Evolutionary conservation across 2,113 vertebrate species (phyloP), one percentile per base, ranked within the genome.

Genomic region (Pseudorhombus dupliciocellatus): DNA sequence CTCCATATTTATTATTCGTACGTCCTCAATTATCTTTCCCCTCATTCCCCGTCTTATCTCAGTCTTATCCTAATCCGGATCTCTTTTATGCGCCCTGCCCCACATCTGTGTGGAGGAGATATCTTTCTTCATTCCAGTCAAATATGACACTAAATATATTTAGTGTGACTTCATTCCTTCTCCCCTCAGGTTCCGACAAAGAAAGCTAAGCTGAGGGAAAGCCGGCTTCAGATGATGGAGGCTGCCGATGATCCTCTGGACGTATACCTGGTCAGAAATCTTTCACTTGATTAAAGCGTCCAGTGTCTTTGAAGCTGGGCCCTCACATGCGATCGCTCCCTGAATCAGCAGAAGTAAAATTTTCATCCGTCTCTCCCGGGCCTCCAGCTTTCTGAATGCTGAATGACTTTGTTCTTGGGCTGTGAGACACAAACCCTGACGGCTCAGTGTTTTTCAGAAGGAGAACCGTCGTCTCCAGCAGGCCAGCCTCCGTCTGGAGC

Each of bases 401-500:
- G 26, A n/a, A n/a, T n/a, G n/a, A n/a, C n/a, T n/a, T n/a, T n/a
- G n/a, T n/a, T n/a, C n/a, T n/a, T n/a, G n/a, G n/a, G n/a, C n/a
- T 62, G 53, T 22, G 34, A 37, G 26, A n/a, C 26, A 0, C 18
- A 25, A 34, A 58, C 28, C 5, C 18, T 66, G 63, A 79, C 15
- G 4, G 31, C 21, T 64, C 77, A 54, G 84, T 66, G 88, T 75
- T 84, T 81, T 75, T 7, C 90, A 99, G 97, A 94, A 88, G 88
- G 97, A 98, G 65, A 99, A 98, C 91, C 92, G 85, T 50, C 92
- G 91, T 57, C 93, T 99, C 12, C 96, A 97, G 77, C 94, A 98
- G 85, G 91, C 94, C 90, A 98, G 95, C 90, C 94, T 97, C 89
- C 93, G 96, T 64, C 86, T 99, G 92, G 97, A 99, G 88, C 97